Percentiles rank a stretch among this genome's conserved stretches.
phyloP scores from a whole-genome alignment of 2,888 invertebrate genomes.

The Drosophila ezoana region DNA sequence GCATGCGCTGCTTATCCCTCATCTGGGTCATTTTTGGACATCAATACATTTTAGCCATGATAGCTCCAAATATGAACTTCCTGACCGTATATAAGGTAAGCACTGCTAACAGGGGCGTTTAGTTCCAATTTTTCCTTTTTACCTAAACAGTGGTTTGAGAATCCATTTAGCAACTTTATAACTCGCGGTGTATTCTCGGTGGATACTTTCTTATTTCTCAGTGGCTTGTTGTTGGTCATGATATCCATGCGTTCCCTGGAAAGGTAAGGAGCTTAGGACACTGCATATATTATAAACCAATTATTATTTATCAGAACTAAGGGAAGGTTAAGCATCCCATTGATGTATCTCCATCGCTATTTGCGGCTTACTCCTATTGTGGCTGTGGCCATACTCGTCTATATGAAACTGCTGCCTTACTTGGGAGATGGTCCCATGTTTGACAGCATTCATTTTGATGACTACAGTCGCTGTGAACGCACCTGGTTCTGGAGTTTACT shows the following conservation, averaged over 20 bases:
- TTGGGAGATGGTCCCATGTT: conserved; percentile 86
- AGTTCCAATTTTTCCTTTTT: background rate
- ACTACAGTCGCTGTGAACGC: conserved; percentile 77
- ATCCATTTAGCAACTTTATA: conserved; percentile 65
- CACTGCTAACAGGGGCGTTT: too few relatives aligned
- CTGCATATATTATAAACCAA: background rate
- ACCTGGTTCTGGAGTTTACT: conserved; percentile 85
- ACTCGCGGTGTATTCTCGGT: conserved; percentile 86
- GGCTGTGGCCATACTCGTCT: conserved; percentile 85
- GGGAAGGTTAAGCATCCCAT: conserved; percentile 75
- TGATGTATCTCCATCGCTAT: conserved; percentile 84
- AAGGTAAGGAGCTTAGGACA: conserved; percentile 46
- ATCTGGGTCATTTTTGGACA: conserved; percentile 80
- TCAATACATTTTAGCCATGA: conserved; percentile 34
- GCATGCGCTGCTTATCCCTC: conserved; percentile 84
- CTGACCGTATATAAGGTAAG: too few relatives aligned
- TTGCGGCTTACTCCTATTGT: conserved; percentile 86
- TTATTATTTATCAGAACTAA: conserved; percentile 14
- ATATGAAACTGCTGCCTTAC: conserved; percentile 85
- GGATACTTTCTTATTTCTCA: conserved; percentile 87
- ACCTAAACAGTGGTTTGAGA: conserved; percentile 63
- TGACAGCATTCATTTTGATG: conserved; percentile 71
- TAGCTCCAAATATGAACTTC: too few relatives aligned
- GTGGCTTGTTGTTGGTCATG: conserved; percentile 85
- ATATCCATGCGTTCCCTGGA: conserved; percentile 62